Base-by-base conservation (phyloP, 2,888 invertebrate species). In the Microdon myrmicae region DNA sequence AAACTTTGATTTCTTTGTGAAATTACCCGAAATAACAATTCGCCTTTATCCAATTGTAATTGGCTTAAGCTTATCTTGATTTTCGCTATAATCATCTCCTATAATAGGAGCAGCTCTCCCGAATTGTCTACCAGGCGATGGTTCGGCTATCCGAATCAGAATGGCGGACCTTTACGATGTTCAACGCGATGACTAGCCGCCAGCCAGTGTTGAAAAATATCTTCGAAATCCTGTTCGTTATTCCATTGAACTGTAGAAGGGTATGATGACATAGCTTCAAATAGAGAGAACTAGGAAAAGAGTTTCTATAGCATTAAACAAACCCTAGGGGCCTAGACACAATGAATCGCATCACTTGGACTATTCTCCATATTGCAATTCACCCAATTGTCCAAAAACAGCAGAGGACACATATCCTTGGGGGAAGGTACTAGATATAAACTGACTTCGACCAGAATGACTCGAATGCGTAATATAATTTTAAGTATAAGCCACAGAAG, bases 11-110 rank as follows among this genome's bases (percentile, higher is more conserved):
- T 64, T 58, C 58, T 58, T 53, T 38, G 31, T 28, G 51, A 64
- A 64, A 64, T 64, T 64, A 64, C 58, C 64, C 64, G 64, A 64
- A 64, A 64, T 64, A 64, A 64, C 64, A 64, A 64, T 64, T 64
- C 64, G 58, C 56, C 64, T 58, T 64, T 64, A 64, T 64, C 64
- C 64, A 58, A 37, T 64, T 64, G 64, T 64, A 64, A 64, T 64
- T 64, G 64, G 64, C 64, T 64, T 58, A 53, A 64, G 64, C 64
- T 64, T 53, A 64, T 64, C 64, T 64, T 64, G 64, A 64, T 64
- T 64, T 64, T 64, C 51, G 58, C 58, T 58, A 58, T 64, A 64
- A 64, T 58, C 56, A 64, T 58, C n/a, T n/a, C n/a, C n/a, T n/a
- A 58, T 64, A 64, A 64, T 58, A 64, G 56, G 64, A 64, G 64